Base-by-base conservation (phyloP, 2,797 vertebrate genomes). In the Chiloscyllium punctatum region DNA sequence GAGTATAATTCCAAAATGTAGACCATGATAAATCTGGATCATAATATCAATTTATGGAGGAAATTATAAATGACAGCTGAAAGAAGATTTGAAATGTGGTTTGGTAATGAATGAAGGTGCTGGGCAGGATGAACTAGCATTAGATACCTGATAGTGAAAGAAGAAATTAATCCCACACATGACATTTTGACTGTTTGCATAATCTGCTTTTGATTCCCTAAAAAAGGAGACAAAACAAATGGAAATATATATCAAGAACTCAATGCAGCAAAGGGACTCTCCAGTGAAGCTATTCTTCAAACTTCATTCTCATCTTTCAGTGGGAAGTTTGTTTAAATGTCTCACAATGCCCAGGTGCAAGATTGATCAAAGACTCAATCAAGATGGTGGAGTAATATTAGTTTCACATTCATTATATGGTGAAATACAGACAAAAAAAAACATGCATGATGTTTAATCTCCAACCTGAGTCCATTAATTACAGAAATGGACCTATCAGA, bases 321-420 rank as follows among this genome's bases (percentile, higher is more conserved):
- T n/a, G 30, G 30, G 94, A 94, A 74, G 94, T 42, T 94, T 94
- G 53, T 48, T 51, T 74, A 74, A 74, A 94, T 94, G 92, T 51
- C 42, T 30, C 42, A 33, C 51, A 94, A 88, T 72, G 18, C 72
- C 94, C 66, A 74, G 69, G 51, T 51, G 48, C 37, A 94, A 71
- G 71, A 94, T 69, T 23, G 42, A 21, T n/a, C 94, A 51, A 48
- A 18, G 42, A 72, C 71, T 51, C 51, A 72, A 30, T 74, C 66
- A 72, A 25, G 2, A 33, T 51, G 42, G 69, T 30, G 68, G 71
- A 48, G 27, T 30, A 51, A 74, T 51, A 53, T 23, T 16, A 94
- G 30, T 5, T 94, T 74, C 71, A 30, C 69, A 74, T 74, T 74
- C 71, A 94, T 72, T 74, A 48, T 94, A n/a, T 68, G 7, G 6